phyloP scores from a whole-genome alignment of 2,113 vertebrate genomes.

The Pomatostomus ruficeps region DNA sequence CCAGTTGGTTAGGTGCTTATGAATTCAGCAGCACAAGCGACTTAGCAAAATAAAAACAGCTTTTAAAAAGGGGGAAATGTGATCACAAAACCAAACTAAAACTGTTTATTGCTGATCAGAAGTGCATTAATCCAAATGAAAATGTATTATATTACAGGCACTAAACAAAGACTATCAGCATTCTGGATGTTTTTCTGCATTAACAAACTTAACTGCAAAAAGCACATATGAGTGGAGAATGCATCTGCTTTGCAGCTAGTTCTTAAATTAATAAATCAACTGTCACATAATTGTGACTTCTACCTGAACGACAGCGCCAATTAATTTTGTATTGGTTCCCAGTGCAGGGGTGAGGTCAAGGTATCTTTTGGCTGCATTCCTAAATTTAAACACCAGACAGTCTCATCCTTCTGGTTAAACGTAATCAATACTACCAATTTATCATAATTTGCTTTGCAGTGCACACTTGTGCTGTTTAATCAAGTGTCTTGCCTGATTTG shows the following conservation, averaged over 20 bases:
- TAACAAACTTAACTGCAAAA: background rate
- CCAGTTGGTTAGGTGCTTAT: background rate
- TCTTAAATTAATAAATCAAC: conserved; percentile 59
- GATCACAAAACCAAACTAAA: background rate
- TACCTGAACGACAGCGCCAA: conserved; percentile 25
- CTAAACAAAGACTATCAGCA: background rate
- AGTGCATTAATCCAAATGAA: conserved; percentile 1
- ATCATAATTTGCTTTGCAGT: conserved; percentile 32
- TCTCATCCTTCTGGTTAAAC: conserved; percentile 28
- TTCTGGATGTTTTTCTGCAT: background rate
- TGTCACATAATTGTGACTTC: conserved; percentile 33
- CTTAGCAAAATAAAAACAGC: background rate
- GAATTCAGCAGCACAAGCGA: background rate
- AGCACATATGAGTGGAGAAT: background rate
- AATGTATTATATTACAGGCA: background rate
- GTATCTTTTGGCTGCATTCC: conserved; percentile 45
- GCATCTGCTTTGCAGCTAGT: background rate
- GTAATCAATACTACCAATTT: conserved; percentile 45
- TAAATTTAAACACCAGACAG: conserved; percentile 38
- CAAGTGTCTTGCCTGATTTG: conserved; percentile 12
- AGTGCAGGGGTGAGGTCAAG: conserved; percentile 51
- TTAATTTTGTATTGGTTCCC: conserved; percentile 39
- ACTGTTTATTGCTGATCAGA: background rate
- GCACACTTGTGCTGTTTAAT: conserved; percentile 26
- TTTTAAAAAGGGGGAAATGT: background rate